These are phyloP conservation scores for Campoplex nolae DNA, from an alignment of 2,888 invertebrate species.

Conservation along the genomic window DNA sequence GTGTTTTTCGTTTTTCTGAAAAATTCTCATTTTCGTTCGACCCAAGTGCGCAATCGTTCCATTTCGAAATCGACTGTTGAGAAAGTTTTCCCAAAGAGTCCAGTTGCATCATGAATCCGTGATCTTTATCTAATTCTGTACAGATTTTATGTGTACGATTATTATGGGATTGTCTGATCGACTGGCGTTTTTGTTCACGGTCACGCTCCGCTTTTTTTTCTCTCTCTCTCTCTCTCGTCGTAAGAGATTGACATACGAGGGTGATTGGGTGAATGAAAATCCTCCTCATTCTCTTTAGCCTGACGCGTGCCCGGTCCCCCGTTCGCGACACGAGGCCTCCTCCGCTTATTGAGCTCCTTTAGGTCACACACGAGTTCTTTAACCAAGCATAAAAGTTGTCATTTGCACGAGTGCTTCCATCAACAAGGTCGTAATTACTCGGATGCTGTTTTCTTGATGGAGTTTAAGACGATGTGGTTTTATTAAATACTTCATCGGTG, in stretches of 20 bases:
- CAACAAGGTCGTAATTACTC: slow-evolving; percentile 1
- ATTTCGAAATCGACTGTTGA: no score
- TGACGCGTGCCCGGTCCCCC: slow-evolving; percentile 23
- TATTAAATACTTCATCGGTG: not conserved
- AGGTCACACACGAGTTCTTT: slow-evolving; percentile 35
- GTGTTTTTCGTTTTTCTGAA: no score
- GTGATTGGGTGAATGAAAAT: slow-evolving; percentile 70
- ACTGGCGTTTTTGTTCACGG: no score
- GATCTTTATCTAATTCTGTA: not conserved
- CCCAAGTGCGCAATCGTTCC: no score
- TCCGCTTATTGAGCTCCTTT: slow-evolving; percentile 36
- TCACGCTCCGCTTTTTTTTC: no score
- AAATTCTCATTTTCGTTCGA: no score
- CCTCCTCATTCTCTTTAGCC: slow-evolving; percentile 4
- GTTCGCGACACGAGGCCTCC: slow-evolving; percentile 48
- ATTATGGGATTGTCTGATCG: no score
- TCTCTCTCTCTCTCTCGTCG: not conserved
- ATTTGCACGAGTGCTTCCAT: slow-evolving; percentile 25
- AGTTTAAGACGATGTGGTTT: not conserved
- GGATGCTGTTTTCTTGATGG: not conserved
- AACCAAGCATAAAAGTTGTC: slow-evolving; percentile 10
- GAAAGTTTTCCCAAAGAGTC: no score
- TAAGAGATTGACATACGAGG: slow-evolving; percentile 67
- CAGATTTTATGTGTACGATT: not conserved
- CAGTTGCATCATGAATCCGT: not conserved